These are phyloP conservation scores for Paralinhomoeus sp. DNA, from an alignment of 2,888 invertebrate species.

Conservation along the genomic window DNA sequence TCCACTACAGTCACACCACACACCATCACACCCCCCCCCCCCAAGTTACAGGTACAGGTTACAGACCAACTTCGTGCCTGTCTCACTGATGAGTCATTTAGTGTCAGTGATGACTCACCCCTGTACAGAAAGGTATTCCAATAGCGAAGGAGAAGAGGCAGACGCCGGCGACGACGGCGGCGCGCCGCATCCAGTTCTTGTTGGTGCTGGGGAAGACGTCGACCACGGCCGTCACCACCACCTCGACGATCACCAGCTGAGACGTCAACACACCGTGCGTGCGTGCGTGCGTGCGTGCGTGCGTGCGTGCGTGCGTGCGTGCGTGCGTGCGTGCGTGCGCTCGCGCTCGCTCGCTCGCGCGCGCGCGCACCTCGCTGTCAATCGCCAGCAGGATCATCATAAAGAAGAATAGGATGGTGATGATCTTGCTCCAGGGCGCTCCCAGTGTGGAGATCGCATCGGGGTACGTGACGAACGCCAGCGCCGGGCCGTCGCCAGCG, in stretches of 20 bases:
- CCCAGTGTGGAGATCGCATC: neutral
- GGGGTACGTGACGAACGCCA: slow-evolving; percentile 4
- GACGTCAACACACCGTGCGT: too few relatives aligned
- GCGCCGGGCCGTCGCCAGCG: neutral
- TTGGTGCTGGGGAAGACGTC: neutral
- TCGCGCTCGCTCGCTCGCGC: neutral
- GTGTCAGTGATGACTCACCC: too few relatives aligned
- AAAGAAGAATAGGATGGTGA: neutral
- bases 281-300: too few relatives aligned
- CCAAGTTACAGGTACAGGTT: too few relatives aligned
- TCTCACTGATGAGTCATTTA: too few relatives aligned
- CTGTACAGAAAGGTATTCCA: neutral
- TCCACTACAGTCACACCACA: too few relatives aligned
- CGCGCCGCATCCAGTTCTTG: neutral
- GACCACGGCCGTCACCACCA: neutral
- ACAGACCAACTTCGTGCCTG: too few relatives aligned
- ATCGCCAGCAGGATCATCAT: slow-evolving; percentile 1
- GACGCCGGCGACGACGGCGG: neutral
- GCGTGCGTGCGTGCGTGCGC: neutral
- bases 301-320: neutral
- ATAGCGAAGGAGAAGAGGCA: neutral
- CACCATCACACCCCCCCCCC: too few relatives aligned
- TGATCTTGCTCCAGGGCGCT: neutral
- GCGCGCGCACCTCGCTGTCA: neutral
- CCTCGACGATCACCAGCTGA: neutral